Percentiles rank a stretch among this genome's conserved stretches.
Evolutionary conservation across 2,797 vertebrate species (phyloP).

Genomic region (Botia kubotai): DNA sequence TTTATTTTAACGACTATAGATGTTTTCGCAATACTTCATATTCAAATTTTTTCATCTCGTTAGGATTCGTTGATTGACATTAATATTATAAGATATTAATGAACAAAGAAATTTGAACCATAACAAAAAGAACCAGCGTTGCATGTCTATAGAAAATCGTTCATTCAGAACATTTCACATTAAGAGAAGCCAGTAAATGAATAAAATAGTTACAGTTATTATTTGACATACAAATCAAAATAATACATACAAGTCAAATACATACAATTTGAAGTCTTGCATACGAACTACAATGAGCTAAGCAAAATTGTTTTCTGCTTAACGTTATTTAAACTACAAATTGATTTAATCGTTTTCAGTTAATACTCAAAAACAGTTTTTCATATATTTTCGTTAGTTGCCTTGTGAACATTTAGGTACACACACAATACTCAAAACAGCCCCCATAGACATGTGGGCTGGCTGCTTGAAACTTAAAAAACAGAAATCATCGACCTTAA

Average conservation of each 20-base stretch:
- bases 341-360: neutral
- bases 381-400: neutral
- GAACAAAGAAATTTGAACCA: conserved; percentile 53
- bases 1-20: neutral
- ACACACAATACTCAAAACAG: too few relatives aligned
- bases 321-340: neutral
- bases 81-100: neutral
- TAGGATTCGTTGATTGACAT: neutral
- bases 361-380: neutral
- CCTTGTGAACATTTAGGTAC: too few relatives aligned
- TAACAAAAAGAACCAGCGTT: conserved; percentile 47
- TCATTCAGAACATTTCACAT: conserved; percentile 2
- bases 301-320: too few relatives aligned
- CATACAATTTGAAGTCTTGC: neutral
- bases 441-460: too few relatives aligned
- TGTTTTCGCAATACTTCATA: neutral
- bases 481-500: conserved; percentile 40
- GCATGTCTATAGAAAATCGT: conserved; percentile 14
- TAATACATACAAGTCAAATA: neutral
- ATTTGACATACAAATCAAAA: neutral
- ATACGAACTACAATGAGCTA: neutral
- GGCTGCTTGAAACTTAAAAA: too few relatives aligned
- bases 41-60: neutral
- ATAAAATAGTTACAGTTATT: neutral
- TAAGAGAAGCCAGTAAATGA: neutral